Conservation (phyloP, 2,113 vertebrate genomes). For the human (Homo sapiens) region DNA sequence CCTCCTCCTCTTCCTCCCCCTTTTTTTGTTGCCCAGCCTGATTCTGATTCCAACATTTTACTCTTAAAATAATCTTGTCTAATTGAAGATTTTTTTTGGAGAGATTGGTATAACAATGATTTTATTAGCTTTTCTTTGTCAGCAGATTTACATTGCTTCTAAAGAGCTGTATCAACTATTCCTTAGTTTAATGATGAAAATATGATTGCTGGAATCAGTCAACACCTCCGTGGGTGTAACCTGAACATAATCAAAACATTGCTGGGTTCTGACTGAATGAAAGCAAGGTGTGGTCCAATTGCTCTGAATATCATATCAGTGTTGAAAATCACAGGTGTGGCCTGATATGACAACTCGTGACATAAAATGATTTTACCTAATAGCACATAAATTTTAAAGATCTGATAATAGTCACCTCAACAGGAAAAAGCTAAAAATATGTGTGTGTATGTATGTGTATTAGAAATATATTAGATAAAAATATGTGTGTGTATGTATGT, state of each 20-base stretch:
- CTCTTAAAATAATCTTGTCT: not conserved
- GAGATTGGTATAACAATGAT: not conserved
- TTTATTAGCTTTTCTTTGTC: not conserved
- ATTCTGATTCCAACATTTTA: not conserved
- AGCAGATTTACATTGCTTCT: not conserved
- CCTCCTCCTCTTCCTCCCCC: too few relatives aligned
- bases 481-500: not conserved
- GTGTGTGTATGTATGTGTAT: not conserved
- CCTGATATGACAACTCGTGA: not conserved
- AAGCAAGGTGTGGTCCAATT: not conserved
- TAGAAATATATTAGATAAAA: not conserved
- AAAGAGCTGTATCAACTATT: not conserved
- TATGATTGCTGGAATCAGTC: not conserved
- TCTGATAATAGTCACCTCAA: not conserved
- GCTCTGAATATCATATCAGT: not conserved
- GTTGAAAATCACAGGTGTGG: not conserved
- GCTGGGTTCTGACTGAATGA: not conserved
- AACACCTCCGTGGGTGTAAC: not conserved
- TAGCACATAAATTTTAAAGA: not conserved
- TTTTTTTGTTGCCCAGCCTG: not conserved
- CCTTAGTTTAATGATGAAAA: slow-evolving; percentile 12
- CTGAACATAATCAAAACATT: not conserved
- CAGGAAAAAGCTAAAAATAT: slow-evolving; percentile 5
- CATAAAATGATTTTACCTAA: not conserved
- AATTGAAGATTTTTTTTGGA: not conserved